Evolutionary conservation across 2,113 vertebrate species (phyloP).

Genomic region (Henicopernis longicauda): DNA sequence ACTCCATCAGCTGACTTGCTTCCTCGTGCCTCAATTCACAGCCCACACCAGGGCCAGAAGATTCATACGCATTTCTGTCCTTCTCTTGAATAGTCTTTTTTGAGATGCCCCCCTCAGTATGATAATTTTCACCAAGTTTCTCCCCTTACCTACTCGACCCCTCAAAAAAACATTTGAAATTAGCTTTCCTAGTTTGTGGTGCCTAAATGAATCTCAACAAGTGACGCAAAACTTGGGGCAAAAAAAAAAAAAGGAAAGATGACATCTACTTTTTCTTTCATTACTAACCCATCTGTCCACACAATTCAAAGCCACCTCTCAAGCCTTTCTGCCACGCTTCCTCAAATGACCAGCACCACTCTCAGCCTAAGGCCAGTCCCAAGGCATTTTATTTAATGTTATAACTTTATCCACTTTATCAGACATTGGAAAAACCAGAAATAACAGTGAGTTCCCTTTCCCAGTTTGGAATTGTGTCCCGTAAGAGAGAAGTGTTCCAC

Average conservation of each 20-base stretch:
- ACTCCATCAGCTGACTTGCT: background rate
- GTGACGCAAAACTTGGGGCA: rapidly evolving
- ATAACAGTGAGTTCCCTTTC: background rate
- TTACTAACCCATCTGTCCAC: background rate
- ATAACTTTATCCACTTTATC: background rate
- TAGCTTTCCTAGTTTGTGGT: background rate
- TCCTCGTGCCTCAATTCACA: background rate
- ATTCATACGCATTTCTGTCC: background rate
- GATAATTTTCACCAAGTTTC: background rate
- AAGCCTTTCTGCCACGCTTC: background rate
- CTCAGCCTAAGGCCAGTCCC: background rate
- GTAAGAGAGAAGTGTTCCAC: background rate
- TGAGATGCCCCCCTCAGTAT: background rate
- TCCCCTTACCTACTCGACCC: background rate
- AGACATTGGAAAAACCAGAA: background rate
- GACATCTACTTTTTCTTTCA: background rate
- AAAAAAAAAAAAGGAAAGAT: background rate
- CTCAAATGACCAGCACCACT: background rate
- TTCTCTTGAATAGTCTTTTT: background rate
- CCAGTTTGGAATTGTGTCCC: background rate
- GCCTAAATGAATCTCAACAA: background rate
- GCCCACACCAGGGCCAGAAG: background rate
- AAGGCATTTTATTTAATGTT: background rate
- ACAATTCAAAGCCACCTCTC: background rate
- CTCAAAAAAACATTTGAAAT: background rate